Evolutionary conservation across 2,113 vertebrate species (phyloP).

Genomic region (Mesembrinibis cayennensis): DNA sequence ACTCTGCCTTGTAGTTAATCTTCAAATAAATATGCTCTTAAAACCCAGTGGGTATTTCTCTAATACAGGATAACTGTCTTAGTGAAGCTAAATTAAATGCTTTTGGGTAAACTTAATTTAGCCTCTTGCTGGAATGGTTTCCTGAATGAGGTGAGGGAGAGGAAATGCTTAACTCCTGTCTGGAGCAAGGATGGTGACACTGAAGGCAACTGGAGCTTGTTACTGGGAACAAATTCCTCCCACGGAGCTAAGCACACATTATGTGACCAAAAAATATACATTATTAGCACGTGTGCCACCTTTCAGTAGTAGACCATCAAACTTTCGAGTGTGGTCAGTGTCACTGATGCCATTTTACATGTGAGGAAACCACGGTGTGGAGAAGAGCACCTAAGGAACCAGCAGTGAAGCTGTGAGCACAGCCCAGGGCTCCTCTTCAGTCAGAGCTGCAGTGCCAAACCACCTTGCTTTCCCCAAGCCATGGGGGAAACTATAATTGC

Average conservation of each 20-base stretch:
- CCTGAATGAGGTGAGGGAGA: not conserved
- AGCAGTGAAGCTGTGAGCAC: not conserved
- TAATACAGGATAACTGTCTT: constrained; percentile 44
- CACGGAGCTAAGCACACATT: not conserved
- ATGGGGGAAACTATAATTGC: not conserved
- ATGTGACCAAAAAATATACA: not conserved
- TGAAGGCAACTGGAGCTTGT: not conserved
- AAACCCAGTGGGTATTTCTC: constrained; percentile 16
- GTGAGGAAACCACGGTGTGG: not conserved
- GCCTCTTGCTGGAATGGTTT: not conserved
- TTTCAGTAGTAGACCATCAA: not conserved
- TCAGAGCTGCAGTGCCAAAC: not conserved
- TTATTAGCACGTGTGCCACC: not conserved
- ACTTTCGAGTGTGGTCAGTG: fast-evolving
- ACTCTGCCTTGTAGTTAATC: constrained; percentile 35
- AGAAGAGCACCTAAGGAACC: not conserved
- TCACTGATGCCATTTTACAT: not conserved
- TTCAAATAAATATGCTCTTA: constrained; percentile 50
- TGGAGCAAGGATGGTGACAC: not conserved
- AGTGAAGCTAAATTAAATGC: constrained; percentile 24
- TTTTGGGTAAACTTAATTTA: constrained; percentile 45
- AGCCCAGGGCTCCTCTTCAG: not conserved
- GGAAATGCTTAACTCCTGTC: not conserved
- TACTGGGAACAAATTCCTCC: not conserved
- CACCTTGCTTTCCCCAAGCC: not conserved